Percentiles rank a stretch among this genome's conserved stretches.
These are phyloP conservation scores for Willisornis vidua DNA, from an alignment of 2,113 vertebrate species.

Conservation along the genomic window DNA sequence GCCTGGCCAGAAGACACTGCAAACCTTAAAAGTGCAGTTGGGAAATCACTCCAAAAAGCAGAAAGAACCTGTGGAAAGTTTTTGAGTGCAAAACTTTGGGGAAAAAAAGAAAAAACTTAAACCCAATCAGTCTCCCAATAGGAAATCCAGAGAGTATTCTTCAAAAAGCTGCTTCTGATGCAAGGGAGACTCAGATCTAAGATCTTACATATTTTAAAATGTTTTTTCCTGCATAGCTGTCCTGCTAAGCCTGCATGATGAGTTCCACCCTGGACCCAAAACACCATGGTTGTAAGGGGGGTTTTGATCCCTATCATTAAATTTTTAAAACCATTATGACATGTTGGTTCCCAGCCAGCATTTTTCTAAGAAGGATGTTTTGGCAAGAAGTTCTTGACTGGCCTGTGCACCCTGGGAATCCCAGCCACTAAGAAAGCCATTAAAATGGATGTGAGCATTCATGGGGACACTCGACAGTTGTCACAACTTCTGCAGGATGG, in stretches of 20 bases:
- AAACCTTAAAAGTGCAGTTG: background rate
- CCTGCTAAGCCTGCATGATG: background rate
- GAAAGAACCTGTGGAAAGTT: background rate
- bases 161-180: background rate
- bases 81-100: background rate
- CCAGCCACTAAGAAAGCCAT: background rate
- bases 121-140: background rate
- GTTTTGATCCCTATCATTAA: background rate
- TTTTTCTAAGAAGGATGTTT: background rate
- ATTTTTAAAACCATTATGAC: background rate
- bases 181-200: background rate
- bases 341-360: background rate
- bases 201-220: background rate
- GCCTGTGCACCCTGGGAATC: background rate
- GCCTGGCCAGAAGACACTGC: background rate
- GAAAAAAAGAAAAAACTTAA: background rate
- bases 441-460: background rate
- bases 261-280: background rate
- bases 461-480: background rate
- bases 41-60: background rate
- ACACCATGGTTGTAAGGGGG: background rate
- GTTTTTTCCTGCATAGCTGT: background rate
- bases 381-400: constrained; percentile 7
- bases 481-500: background rate
- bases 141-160: background rate